These are phyloP conservation scores for Berghia stephanieae DNA, from an alignment of 1,140 invertebrate species.

Conservation along the genomic window DNA sequence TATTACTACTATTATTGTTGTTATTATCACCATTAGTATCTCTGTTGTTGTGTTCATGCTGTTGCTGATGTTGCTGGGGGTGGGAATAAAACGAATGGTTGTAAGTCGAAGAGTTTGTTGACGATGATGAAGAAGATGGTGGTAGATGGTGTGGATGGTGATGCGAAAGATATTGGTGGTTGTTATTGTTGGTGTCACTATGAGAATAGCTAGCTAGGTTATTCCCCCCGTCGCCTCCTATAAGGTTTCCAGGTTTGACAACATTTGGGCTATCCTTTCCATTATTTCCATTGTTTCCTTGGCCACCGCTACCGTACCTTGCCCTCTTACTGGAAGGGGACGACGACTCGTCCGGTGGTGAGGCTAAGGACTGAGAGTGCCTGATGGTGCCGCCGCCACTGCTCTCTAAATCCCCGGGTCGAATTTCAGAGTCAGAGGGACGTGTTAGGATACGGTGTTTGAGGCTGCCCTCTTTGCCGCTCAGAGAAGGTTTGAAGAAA, in stretches of 20 bases:
- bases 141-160: conserved; percentile 23
- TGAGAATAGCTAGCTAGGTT: no score
- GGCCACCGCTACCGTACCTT: conserved; percentile 13
- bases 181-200: no score
- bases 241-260: no score
- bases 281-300: no score
- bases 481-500: conserved; percentile 36
- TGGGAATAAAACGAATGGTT: not conserved
- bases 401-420: no score
- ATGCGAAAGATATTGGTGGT: no score
- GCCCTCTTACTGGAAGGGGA: conserved; percentile 1
- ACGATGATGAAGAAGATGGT: conserved; percentile 2
- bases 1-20: no score
- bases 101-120: no score
- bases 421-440: conserved; percentile 53
- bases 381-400: conserved; percentile 19
- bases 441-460: conserved; percentile 66
- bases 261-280: no score
- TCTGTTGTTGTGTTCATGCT: not conserved
- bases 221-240: no score
- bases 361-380: not conserved
- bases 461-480: conserved; percentile 65
- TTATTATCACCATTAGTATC: no score
- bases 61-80: not conserved
- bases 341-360: not conserved